A percentile compares a stretch with the other conserved stretches of the same genome.
phyloP scores from a whole-genome alignment of 1,140 invertebrate species.

The Cephus cinctus region DNA sequence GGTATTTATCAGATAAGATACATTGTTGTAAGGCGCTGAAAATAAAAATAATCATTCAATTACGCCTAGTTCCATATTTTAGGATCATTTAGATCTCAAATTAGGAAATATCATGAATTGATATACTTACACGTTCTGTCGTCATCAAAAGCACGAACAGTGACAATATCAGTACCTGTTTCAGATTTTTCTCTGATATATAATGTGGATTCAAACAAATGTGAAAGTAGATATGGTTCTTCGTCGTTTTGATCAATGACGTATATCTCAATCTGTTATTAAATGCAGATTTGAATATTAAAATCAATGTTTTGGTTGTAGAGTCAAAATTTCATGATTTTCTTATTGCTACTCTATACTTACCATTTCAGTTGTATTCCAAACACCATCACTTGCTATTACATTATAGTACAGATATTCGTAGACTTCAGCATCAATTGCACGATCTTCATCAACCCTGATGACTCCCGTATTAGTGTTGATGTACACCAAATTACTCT shows the following conservation, averaged over 20 bases:
- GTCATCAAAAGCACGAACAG: constrained; percentile 46
- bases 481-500: constrained; percentile 11
- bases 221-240: constrained; percentile 6
- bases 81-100: not conserved
- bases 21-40: constrained; percentile 27
- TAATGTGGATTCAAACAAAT: constrained; percentile 15
- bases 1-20: constrained; percentile 23
- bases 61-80: no score
- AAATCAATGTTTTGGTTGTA: no score
- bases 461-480: constrained; percentile 15
- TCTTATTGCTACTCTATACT: constrained; percentile 6
- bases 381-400: constrained; percentile 18
- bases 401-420: constrained; percentile 21
- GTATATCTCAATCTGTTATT: constrained; percentile 14
- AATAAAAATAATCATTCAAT: not conserved
- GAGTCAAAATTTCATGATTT: not conserved
- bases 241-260: constrained; percentile 21
- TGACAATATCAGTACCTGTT: constrained; percentile 37
- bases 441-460: constrained; percentile 6
- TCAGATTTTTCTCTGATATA: constrained; percentile 23
- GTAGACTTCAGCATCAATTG: constrained; percentile 22
- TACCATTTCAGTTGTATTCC: not conserved
- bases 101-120: constrained; percentile 15
- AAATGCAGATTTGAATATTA: not conserved
- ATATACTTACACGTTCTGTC: constrained; percentile 49